A percentile compares a stretch with the other conserved stretches of the same genome.
Conservation (phyloP, 2,797 vertebrate species). For the Alfaro cultratus region DNA sequence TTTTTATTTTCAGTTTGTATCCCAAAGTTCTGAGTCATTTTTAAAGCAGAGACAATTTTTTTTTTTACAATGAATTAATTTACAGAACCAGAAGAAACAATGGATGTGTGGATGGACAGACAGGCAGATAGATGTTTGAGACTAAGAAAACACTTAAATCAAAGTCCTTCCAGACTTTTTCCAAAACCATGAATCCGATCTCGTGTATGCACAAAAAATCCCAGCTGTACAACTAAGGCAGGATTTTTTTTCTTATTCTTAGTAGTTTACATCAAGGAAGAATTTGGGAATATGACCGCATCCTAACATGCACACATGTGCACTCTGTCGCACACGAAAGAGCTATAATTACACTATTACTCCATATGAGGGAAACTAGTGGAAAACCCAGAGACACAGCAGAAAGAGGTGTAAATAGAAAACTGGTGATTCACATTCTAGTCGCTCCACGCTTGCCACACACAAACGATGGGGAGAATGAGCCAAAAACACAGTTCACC, state of each 20-base stretch:
- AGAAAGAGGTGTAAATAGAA: constrained; percentile 78
- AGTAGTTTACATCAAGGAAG: constrained; percentile 62
- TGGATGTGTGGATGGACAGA: not conserved
- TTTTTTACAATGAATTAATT: not conserved
- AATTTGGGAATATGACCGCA: constrained; percentile 69
- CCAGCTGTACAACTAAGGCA: constrained; percentile 15
- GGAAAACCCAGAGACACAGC: constrained; percentile 74
- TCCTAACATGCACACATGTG: constrained; percentile 37
- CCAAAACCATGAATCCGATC: constrained; percentile 31
- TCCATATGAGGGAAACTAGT: constrained; percentile 70
- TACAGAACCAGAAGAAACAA: not conserved
- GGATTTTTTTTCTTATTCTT: constrained; percentile 61
- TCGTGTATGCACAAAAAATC: constrained; percentile 28
- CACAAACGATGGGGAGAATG: constrained; percentile 44
- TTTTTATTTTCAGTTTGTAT: not conserved
- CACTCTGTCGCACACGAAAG: constrained; percentile 36
- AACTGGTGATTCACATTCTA: constrained; percentile 74
- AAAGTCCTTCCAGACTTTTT: not conserved
- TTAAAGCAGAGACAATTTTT: not conserved
- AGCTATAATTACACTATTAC: constrained; percentile 73
- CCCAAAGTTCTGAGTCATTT: not conserved
- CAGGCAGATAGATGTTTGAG: not conserved
- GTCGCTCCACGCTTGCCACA: constrained; percentile 72
- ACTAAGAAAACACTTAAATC: not conserved
- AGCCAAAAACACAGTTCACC: constrained; percentile 75